Evolutionary conservation across 2,113 vertebrate genomes (phyloP).

Genomic region (Cyprinus carpio): DNA sequence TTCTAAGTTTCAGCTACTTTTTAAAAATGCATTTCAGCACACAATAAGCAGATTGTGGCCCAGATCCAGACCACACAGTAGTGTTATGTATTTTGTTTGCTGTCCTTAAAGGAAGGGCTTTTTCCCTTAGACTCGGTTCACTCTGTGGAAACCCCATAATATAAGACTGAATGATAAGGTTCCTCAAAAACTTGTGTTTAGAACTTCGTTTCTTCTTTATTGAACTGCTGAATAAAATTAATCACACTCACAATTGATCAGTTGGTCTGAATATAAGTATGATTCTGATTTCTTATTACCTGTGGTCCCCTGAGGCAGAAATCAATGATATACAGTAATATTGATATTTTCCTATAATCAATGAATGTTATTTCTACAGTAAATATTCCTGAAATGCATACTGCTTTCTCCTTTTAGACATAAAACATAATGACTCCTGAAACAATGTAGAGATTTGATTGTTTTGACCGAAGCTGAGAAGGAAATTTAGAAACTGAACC

Average conservation of each 20-base stretch:
- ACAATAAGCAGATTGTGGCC: too few species aligned
- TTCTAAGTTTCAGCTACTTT: neutral
- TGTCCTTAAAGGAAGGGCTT: neutral
- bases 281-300: neutral
- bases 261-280: neutral
- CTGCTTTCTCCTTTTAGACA: neutral
- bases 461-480: neutral
- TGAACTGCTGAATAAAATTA: neutral
- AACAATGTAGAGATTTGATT: neutral
- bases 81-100: neutral
- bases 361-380: neutral
- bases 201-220: neutral
- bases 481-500: neutral
- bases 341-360: neutral
- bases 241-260: neutral
- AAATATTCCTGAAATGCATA: neutral
- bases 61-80: neutral
- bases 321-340: neutral
- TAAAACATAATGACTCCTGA: neutral
- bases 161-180: neutral
- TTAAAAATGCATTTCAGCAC: neutral
- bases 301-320: neutral
- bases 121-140: neutral
- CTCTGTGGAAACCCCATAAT: too few species aligned
- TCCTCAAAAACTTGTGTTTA: neutral